Base-by-base conservation (phyloP, 1,140 invertebrate species). In the Drosophila miranda region DNA sequence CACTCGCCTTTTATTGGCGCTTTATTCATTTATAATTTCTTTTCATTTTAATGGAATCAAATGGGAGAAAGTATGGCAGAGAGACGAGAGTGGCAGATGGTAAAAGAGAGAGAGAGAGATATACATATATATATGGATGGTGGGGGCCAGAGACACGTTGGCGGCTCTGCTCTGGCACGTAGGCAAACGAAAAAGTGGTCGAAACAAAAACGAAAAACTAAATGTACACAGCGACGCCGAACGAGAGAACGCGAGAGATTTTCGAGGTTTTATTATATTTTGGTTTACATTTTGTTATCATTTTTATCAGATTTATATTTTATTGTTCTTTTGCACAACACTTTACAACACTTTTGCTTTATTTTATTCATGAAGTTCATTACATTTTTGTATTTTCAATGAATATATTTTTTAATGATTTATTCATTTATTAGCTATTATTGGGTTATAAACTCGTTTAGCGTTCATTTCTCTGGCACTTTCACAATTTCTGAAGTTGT, bases 181-280 rank as follows among this genome's bases (percentile, higher is more conserved):
- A 77, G 78, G 58, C 79, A 82, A 74, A 68, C 52, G 55, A 73
- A 59, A 82, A 73, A 62, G 74, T 68, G 58, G 75, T 60, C 79
- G 63, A 68, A 75, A 79, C 73, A 75, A 62, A 67, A 57, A 75
- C 34, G 34, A 11, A 38, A 38, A 13, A 38, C 34, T 38, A 79
- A 83, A 79, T 82, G 79, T 82, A 82, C 79, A 78, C 78, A 68
- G 67, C 60, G 51, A 55, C 8, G 43, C 21, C 44, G 42, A 46
- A 41, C 46, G 43, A 16, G 19, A 19, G 8, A n/a, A 41, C 43
- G 53, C 38, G 49, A 46, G 45, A 45, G 21, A 28, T n/a, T 43
- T 57, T 49, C 14, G 23, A 48, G 26, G 14, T 46, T 14, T 46
- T 14, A 44, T 52, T 38, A 38, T 51, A 26, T 26, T 52, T 43